phyloP scores from a whole-genome alignment of 2,888 invertebrate genomes.

The Halictus quadricinctus region DNA sequence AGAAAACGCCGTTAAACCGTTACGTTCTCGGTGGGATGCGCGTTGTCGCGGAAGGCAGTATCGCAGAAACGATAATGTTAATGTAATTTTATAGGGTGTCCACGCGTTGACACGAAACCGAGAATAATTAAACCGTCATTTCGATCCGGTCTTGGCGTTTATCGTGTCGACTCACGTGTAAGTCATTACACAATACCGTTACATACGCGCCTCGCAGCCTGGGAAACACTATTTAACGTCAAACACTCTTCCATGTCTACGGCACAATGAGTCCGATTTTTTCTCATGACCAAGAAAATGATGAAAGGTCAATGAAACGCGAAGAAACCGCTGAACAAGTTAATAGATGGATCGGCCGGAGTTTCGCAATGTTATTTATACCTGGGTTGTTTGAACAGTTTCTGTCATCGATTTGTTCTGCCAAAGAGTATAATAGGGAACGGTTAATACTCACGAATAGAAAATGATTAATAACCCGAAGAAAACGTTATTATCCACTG shows the following conservation, averaged over 20 bases:
- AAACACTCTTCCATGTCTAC: conserved; percentile 18
- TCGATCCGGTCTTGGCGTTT: conserved; percentile 26
- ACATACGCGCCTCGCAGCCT: conserved; percentile 31
- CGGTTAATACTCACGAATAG: background rate
- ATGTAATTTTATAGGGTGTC: background rate
- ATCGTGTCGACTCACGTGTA: conserved; percentile 39
- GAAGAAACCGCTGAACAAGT: background rate
- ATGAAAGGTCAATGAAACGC: conserved; percentile 37
- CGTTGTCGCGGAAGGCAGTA: background rate
- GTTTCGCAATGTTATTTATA: background rate
- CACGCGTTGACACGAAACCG: background rate
- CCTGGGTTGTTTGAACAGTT: background rate
- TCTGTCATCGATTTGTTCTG: background rate
- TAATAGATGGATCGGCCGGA: background rate
- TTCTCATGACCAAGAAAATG: conserved; percentile 39
- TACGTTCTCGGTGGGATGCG: background rate
- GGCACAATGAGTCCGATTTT: conserved; percentile 34
- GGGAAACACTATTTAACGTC: conserved; percentile 48
- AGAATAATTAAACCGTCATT: conserved; percentile 35
- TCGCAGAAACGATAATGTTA: background rate
- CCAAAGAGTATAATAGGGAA: background rate
- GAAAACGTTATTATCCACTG: background rate
- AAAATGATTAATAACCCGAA: background rate
- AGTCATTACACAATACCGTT: conserved; percentile 57
- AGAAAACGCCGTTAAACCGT: background rate